Percentiles rank a stretch among this genome's conserved stretches.
Conservation (phyloP, 2,113 vertebrate genomes). For the Triplophysa siluroides region DNA sequence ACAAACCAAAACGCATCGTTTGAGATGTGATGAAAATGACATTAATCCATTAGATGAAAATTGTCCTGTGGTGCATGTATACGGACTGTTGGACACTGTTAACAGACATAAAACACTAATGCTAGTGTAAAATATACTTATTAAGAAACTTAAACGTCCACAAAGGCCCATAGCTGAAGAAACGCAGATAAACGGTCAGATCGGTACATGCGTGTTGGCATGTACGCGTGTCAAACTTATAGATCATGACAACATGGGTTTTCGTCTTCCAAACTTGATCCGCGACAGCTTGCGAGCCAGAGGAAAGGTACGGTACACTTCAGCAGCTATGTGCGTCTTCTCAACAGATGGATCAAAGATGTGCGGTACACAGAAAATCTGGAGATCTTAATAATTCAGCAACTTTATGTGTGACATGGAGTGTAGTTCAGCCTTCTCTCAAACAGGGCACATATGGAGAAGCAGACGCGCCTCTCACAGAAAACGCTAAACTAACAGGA, state of each 20-base stretch:
- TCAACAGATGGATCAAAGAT: slow-evolving; percentile 79
- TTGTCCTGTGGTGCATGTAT: neutral
- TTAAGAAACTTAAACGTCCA: neutral
- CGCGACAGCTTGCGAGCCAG: slow-evolving; percentile 71
- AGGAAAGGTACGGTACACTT: slow-evolving; percentile 72
- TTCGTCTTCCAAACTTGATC: slow-evolving; percentile 70
- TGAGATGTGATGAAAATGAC: no score
- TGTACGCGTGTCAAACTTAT: slow-evolving; percentile 58
- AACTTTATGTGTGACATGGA: slow-evolving; percentile 79
- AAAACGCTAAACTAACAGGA: slow-evolving; percentile 76
- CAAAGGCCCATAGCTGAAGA: neutral
- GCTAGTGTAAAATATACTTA: no score
- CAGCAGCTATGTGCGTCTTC: slow-evolving; percentile 68
- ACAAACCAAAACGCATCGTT: neutral
- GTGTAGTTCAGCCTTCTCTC: slow-evolving; percentile 75
- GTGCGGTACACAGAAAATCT: slow-evolving; percentile 76
- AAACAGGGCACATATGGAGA: slow-evolving; percentile 79
- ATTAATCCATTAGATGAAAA: no score
- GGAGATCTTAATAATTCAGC: slow-evolving; percentile 82
- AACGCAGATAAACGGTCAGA: neutral
- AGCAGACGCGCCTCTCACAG: slow-evolving; percentile 73
- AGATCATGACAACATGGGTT: slow-evolving; percentile 64
- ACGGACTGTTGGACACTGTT: neutral
- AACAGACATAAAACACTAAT: neutral
- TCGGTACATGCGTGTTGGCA: neutral